Conservation (phyloP, 2,113 vertebrate genomes). For the Neolamprologus variostigma region DNA sequence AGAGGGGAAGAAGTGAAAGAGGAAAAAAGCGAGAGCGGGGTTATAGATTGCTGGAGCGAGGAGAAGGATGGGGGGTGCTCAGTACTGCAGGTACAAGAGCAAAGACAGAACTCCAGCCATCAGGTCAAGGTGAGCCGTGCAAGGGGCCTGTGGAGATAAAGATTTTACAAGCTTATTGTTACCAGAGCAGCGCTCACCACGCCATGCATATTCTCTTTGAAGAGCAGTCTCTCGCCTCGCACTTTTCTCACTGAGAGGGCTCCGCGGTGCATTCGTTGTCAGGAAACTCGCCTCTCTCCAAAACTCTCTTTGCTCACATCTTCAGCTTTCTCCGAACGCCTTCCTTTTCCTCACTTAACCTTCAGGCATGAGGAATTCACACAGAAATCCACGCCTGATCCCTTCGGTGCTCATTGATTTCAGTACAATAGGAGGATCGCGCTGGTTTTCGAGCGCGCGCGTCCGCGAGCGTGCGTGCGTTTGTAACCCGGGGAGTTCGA, state of each 20-base stretch:
- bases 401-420: constrained; percentile 59
- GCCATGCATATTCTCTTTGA: constrained; percentile 66
- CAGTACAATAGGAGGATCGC: constrained; percentile 21
- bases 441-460: constrained; percentile 6
- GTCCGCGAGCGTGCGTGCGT: background rate
- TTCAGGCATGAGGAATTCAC: constrained; percentile 58
- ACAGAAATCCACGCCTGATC: constrained; percentile 37
- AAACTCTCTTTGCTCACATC: constrained; percentile 24
- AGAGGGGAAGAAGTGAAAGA: background rate
- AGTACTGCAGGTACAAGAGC: constrained; percentile 14
- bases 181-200: constrained; percentile 36
- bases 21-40: background rate
- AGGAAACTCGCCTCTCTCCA: constrained; percentile 27
- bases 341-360: constrained; percentile 51
- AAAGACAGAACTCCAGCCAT: constrained; percentile 45
- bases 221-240: constrained; percentile 28
- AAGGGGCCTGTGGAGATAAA: constrained; percentile 58
- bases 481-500: constrained; percentile 5
- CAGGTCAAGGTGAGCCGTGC: constrained; percentile 54
- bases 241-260: constrained; percentile 22
- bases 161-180: constrained; percentile 61
- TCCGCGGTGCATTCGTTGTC: constrained; percentile 28
- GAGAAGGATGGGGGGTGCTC: constrained; percentile 2
- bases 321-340: constrained; percentile 6
- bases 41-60: constrained; percentile 45